Evolutionary conservation across 2,113 vertebrate genomes (phyloP), one percentile per base, ranked within the genome.

Genomic region (Xenopus borealis): DNA sequence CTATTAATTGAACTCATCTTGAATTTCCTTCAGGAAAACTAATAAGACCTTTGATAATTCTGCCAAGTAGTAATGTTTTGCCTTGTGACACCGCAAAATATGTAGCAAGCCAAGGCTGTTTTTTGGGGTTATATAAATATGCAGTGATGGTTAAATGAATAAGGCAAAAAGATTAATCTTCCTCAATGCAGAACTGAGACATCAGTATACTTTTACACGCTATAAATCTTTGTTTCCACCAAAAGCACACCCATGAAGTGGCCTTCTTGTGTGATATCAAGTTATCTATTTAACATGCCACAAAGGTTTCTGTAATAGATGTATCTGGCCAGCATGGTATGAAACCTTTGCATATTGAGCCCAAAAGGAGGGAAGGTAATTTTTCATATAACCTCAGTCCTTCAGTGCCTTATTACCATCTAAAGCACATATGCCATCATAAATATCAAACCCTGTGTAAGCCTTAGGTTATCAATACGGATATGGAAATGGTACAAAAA

Each of bases 331-430:
- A 61, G 64, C 46, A 45, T 66, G n/a, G 8, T 46, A 23, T 67
- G 40, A 12, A 62, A 52, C 27, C 44, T 55, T 53, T 59, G 72
- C 53, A 74, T 66, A 13, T 45, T 59, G 20, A 74, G n/a, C 58
- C 72, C 63, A 16, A 30, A 12, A 27, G 17, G 12, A 75, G 58
- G 59, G 66, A 58, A 8, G 44, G 47, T 33, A 3, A 66, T 63
- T 58, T 50, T 59, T 44, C 47, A 40, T n/a, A 72, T 20, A 63
- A 17, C 44, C 45, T 45, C 58, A 27, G 19, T 27, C 66, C 59
- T 75, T 69, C 58, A 75, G 73, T 75, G 73, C 73, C 73, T 75
- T 75, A 75, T 69, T 69, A 66, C 73, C 73, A 75, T 69, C 73
- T 69, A 57, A 75, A 75, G 73, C 73, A 75, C 73, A 75, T 53